These are phyloP conservation scores for Tridacna crocea DNA, from an alignment of 2,888 invertebrate genomes.

Conservation along the genomic window DNA sequence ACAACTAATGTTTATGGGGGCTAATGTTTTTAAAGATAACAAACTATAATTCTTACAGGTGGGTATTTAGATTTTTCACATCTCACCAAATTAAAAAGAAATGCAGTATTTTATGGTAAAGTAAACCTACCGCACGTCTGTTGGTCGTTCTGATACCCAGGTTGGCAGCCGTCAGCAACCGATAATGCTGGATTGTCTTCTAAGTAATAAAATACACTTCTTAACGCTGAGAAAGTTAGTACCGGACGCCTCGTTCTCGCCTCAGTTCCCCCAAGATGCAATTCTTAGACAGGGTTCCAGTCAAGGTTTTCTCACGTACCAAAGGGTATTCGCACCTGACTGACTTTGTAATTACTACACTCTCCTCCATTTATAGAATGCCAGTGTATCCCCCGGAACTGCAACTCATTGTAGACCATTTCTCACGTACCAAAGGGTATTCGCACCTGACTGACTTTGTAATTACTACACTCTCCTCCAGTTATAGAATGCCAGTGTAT, in stretches of 20 bases:
- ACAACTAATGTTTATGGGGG: no score
- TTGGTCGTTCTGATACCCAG: background rate
- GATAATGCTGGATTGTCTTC: background rate
- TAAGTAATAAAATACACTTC: background rate
- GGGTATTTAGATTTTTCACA: no score
- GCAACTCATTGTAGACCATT: background rate
- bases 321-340: background rate
- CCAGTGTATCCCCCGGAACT: background rate
- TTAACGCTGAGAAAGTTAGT: background rate
- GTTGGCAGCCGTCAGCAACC: background rate
- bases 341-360: background rate
- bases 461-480: background rate
- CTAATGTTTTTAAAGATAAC: no score
- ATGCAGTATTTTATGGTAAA: background rate
- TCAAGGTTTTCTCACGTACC: background rate
- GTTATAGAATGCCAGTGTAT: background rate
- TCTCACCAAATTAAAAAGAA: no score
- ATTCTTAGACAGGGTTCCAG: background rate
- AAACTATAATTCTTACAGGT: no score
- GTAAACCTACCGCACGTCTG: background rate
- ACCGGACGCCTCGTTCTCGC: slow-evolving; percentile 3
- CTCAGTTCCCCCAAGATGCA: background rate
- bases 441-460: background rate
- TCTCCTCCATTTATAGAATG: background rate
- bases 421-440: background rate